Conservation (phyloP, 2,797 vertebrate species). For the Poecilia wingei region DNA sequence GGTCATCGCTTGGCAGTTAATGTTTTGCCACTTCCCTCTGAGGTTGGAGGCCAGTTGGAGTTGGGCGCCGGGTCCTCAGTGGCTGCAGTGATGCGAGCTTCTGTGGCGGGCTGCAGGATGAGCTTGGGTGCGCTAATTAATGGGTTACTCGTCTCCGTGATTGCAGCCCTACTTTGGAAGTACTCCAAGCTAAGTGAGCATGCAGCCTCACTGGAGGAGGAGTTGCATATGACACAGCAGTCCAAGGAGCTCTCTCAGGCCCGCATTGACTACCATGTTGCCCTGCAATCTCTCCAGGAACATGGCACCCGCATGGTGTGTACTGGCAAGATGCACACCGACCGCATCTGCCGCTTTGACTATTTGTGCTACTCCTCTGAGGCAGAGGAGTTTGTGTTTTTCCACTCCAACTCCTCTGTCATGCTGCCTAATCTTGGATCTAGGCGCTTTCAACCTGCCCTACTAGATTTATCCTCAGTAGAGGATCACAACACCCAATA, state of each 20-base stretch:
- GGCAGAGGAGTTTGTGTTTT: constrained; percentile 96
- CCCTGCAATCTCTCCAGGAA: constrained; percentile 89
- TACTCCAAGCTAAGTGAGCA: constrained; percentile 90
- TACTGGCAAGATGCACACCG: constrained; percentile 95
- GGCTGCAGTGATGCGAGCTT: constrained; percentile 78
- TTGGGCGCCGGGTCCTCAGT: constrained; percentile 68
- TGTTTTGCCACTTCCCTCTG: constrained; percentile 45
- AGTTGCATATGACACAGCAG: constrained; percentile 85
- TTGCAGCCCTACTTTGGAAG: constrained; percentile 96
- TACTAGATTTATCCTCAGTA: constrained; percentile 94
- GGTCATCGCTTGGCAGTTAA: constrained; percentile 22
- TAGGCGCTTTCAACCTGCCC: constrained; percentile 93
- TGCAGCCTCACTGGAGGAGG: constrained; percentile 86
- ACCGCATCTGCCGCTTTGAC: constrained; percentile 95
- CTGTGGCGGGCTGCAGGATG: constrained; percentile 84
- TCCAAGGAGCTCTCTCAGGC: constrained; percentile 86
- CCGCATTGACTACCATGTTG: constrained; percentile 90
- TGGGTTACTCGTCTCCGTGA: constrained; percentile 90
- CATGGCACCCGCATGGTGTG: constrained; percentile 96
- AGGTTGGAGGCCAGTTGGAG: constrained; percentile 54
- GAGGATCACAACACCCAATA: constrained; percentile 99
- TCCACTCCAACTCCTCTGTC: constrained; percentile 92
- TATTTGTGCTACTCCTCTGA: constrained; percentile 95
- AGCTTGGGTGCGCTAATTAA: constrained; percentile 91
- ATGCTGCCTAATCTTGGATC: constrained; percentile 97